Percentiles rank a stretch among this genome's conserved stretches.
Conservation (phyloP, 2,113 vertebrate species). For the Symphodus melops region DNA sequence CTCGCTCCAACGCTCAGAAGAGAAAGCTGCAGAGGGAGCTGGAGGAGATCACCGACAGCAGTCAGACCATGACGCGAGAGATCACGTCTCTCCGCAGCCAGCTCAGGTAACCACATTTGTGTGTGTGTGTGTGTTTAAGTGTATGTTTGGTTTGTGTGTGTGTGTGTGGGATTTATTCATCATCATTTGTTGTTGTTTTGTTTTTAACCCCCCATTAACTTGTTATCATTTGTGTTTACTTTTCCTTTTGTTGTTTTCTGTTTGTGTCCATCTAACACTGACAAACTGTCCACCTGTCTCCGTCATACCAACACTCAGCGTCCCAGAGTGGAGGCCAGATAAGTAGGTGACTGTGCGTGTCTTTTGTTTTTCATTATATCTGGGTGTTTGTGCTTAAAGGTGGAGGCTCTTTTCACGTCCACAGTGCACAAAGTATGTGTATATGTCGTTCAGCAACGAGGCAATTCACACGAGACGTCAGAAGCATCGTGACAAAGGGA, state of each 20-base stretch:
- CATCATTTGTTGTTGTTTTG: conserved; percentile 40
- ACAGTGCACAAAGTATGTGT: not conserved
- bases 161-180: conserved; percentile 10
- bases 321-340: conserved; percentile 81
- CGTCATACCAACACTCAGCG: conserved; percentile 78
- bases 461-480: too few relatives aligned
- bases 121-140: not conserved
- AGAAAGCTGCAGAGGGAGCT: conserved; percentile 96
- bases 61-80: conserved; percentile 93
- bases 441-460: too few relatives aligned
- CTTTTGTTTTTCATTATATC: not conserved
- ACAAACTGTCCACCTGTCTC: conserved; percentile 76
- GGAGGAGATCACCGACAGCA: conserved; percentile 91
- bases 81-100: conserved; percentile 93
- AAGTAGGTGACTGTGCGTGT: conserved; percentile 81
- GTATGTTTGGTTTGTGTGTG: not conserved
- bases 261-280: conserved; percentile 75
- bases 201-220: conserved; percentile 61
- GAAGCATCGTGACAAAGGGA: too few relatives aligned
- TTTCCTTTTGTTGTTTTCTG: conserved; percentile 64
- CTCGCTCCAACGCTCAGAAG: conserved; percentile 92
- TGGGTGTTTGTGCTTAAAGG: conserved; percentile 1
- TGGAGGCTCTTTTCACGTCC: not conserved
- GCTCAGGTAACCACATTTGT: conserved; percentile 85
- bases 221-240: conserved; percentile 56